phyloP scores from a whole-genome alignment of 2,797 vertebrate genomes.

The Pseudochirops corinnae region DNA sequence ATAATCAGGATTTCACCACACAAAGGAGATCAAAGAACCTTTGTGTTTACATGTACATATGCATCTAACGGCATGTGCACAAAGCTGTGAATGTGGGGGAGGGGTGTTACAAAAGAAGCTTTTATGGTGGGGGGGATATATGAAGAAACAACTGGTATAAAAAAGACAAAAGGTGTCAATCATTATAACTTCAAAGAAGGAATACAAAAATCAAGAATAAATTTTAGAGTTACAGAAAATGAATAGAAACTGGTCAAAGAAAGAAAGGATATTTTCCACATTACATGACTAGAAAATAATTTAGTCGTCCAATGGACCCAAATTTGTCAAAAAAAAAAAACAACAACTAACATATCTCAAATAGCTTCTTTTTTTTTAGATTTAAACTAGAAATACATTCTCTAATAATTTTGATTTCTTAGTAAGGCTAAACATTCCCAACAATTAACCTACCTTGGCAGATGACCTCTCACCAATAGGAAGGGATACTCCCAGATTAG shows the following conservation, averaged over 20 bases:
- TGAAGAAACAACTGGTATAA: background rate
- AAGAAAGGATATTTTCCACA: conserved; percentile 44
- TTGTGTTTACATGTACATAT: too few relatives aligned
- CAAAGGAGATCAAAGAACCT: too few relatives aligned
- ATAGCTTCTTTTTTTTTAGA: conserved; percentile 28
- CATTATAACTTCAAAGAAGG: background rate
- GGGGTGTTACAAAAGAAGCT: background rate
- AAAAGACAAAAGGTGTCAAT: background rate
- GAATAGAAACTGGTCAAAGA: conserved; percentile 35
- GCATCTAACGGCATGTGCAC: too few relatives aligned
- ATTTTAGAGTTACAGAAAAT: conserved; percentile 9
- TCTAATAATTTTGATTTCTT: conserved; percentile 46
- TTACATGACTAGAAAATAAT: conserved; percentile 39
- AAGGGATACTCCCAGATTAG: conserved; percentile 89
- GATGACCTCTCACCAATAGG: conserved; percentile 90
- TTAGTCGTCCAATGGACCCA: conserved; percentile 9
- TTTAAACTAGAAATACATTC: conserved; percentile 39
- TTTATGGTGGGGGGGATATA: background rate
- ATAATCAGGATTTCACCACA: too few relatives aligned
- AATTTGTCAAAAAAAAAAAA: background rate
- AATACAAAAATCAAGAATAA: background rate
- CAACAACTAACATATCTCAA: conserved; percentile 21
- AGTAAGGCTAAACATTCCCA: conserved; percentile 44
- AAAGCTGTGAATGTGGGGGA: too few relatives aligned
- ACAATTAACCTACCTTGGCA: conserved; percentile 88